Base-by-base conservation (phyloP, 2,888 invertebrate genomes). In the Conistra vaccinii region DNA sequence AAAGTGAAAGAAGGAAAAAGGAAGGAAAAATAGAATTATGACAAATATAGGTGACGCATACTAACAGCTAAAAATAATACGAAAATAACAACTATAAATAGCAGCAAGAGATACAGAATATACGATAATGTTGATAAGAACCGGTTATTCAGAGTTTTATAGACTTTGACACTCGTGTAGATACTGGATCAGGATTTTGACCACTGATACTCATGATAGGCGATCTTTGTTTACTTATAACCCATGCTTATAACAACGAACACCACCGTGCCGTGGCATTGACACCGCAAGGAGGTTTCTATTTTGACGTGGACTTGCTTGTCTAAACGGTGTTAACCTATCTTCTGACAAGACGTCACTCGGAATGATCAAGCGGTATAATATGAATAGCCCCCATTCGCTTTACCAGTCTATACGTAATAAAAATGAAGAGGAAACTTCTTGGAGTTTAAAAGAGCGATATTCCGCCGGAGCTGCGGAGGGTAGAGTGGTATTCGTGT, bases 401-500 rank as follows among this genome's bases (percentile, higher is more conserved):
- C 12, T 32, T 32, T 7, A 23, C 12, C 6, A 12, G 29, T 32
- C 10, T 32, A 23, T 32, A 26, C 20, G 26, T 39, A 42, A 73
- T 77, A 76, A 74, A 23, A 78, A 70, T 76, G 80, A 78, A 74
- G 79, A 63, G 35, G 58, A 60, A 78, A 71, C 51, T 80, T 67
- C 9, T 60, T 73, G 35, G 66, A 80, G 75, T 83, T 80, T 66
- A 73, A 79, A 71, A 79, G 63, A 69, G 73, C 62, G 66, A 74
- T 63, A 69, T 73, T 76, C 76, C 29, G 51, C 32, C 48, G 32
- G 76, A 58, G 73, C 35, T 58, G 32, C 42, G 32, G 70, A 60
- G 71, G 61, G 72, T 79, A 65, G 80, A 84, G 76, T 83, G 81
- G 78, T 85, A 81, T 80, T 85, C 78, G 73, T 80, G 83, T 77